Conservation (phyloP, 2,888 invertebrate species). For the Creontiades dilutus region DNA sequence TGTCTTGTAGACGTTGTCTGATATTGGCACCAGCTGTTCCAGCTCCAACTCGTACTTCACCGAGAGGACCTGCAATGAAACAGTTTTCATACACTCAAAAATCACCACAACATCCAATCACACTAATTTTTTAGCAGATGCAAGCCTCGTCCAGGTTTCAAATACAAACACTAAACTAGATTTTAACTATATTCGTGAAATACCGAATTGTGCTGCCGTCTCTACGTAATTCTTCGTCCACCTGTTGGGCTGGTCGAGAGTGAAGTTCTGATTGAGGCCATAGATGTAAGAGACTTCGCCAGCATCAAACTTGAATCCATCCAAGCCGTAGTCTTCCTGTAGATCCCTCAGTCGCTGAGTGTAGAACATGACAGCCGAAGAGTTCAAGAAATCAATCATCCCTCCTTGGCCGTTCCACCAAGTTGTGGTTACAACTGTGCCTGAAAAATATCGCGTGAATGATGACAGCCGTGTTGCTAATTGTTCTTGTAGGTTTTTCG, state of each 20-base stretch:
- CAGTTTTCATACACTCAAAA: too few relatives aligned
- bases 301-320: conserved; percentile 90
- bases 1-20: conserved; percentile 89
- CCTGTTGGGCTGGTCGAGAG: conserved; percentile 80
- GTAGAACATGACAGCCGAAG: conserved; percentile 80
- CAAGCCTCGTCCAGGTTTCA: too few relatives aligned
- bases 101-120: too few relatives aligned
- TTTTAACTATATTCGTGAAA: not conserved
- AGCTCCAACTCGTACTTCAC: conserved; percentile 86
- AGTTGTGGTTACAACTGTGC: conserved; percentile 78
- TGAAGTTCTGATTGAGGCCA: conserved; percentile 53
- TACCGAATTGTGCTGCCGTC: conserved; percentile 81
- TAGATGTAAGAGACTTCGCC: conserved; percentile 81
- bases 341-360: conserved; percentile 80
- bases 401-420: conserved; percentile 79
- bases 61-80: conserved; percentile 78
- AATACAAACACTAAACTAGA: too few relatives aligned
- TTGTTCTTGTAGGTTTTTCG: too few relatives aligned
- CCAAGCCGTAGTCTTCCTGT: conserved; percentile 83
- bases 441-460: not conserved
- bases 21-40: conserved; percentile 85
- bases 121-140: not conserved
- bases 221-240: conserved; percentile 82
- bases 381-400: conserved; percentile 84
- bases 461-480: too few relatives aligned